These are phyloP conservation scores for Notamacropus eugenii DNA, from an alignment of 2,797 vertebrate genomes.

Conservation along the genomic window DNA sequence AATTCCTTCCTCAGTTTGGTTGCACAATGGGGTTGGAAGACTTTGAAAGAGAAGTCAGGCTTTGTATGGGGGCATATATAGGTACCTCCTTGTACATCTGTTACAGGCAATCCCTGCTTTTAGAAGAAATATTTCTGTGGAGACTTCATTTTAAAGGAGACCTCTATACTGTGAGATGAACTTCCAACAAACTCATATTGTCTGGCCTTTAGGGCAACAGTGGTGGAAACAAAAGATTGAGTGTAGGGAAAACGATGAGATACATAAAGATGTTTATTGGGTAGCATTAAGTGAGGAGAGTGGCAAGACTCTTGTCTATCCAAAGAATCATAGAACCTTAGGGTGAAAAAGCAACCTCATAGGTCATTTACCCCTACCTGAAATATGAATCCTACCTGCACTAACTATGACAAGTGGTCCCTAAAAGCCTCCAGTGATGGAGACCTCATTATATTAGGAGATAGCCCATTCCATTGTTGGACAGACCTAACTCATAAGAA, in stretches of 20 bases:
- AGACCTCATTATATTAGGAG: background rate
- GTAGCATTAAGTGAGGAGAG: background rate
- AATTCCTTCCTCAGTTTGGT: slow-evolving; percentile 50
- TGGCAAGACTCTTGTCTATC: background rate
- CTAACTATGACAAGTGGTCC: background rate
- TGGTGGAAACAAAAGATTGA: slow-evolving; percentile 1
- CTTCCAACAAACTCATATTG: background rate
- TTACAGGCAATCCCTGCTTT: background rate
- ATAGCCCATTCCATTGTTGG: background rate
- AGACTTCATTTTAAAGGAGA: background rate
- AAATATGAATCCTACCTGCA: background rate
- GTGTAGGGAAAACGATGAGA: background rate
- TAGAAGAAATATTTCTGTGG: background rate
- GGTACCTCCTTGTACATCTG: background rate
- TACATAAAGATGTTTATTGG: background rate
- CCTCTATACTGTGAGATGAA: background rate
- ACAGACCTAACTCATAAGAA: background rate
- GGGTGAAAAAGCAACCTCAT: background rate
- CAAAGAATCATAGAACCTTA: background rate
- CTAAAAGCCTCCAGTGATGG: background rate
- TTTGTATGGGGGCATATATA: background rate
- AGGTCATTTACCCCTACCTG: background rate
- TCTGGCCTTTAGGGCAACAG: background rate
- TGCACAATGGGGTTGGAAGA: slow-evolving; percentile 15
- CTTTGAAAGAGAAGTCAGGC: slow-evolving; percentile 33